A percentile compares a stretch with the other conserved stretches of the same genome.
These are phyloP conservation scores for Xenus cinereus DNA, from an alignment of 2,113 vertebrate genomes.

Conservation along the genomic window DNA sequence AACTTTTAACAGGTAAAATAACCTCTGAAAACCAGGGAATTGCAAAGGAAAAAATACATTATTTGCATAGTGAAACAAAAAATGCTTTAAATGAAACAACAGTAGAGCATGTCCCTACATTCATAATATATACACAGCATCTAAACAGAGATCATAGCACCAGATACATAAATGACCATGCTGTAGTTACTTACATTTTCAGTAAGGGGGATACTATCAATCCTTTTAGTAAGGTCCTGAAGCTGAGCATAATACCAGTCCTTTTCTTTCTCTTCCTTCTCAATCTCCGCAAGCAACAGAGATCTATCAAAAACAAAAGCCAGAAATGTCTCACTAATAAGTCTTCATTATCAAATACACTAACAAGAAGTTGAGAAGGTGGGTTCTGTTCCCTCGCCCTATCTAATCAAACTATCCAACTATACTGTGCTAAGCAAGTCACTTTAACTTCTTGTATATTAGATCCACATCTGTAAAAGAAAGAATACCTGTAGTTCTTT, in stretches of 20 bases:
- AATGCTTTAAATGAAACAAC: neutral
- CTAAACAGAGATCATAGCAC: neutral
- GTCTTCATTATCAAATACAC: neutral
- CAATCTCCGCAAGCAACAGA: slow-evolving; percentile 88
- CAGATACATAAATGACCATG: neutral
- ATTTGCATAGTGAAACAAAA: neutral
- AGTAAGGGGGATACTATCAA: slow-evolving; percentile 90
- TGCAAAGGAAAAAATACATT: neutral
- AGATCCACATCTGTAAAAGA: neutral
- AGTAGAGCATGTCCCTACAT: neutral
- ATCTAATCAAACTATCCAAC: neutral
- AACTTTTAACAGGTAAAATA: neutral
- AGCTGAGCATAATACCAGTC: slow-evolving; percentile 95
- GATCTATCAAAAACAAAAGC: slow-evolving; percentile 69
- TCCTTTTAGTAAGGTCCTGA: slow-evolving; percentile 92
- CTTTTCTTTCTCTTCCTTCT: slow-evolving; percentile 95
- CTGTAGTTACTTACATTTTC: slow-evolving; percentile 78
- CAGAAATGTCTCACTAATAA: neutral
- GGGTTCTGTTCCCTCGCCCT: neutral
- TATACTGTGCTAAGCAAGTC: neutral
- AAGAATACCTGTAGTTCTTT: neutral
- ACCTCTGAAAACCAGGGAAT: neutral
- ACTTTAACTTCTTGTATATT: neutral
- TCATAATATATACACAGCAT: neutral
- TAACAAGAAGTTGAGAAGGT: neutral